Percentiles rank a stretch among this genome's conserved stretches.
Conservation (phyloP, 2,113 vertebrate species). For the Colossoma macropomum region DNA sequence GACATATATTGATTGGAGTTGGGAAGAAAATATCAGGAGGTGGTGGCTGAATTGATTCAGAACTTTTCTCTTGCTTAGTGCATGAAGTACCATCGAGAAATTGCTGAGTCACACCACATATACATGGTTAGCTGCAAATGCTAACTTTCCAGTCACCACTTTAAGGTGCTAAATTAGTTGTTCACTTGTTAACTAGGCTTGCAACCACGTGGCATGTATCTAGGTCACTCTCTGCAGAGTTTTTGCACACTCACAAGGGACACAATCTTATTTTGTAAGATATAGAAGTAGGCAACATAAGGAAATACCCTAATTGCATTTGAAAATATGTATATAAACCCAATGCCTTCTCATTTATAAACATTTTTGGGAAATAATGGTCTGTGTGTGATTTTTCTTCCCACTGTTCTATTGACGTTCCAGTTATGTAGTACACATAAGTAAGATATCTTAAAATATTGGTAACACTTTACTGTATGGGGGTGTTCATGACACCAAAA, state of each 20-base stretch:
- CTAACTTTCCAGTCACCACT: neutral
- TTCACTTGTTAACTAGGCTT: neutral
- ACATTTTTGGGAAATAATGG: slow-evolving; percentile 21
- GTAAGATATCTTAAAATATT: neutral
- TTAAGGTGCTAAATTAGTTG: neutral
- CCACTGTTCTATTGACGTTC: neutral
- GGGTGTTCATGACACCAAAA: no score
- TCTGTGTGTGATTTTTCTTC: neutral
- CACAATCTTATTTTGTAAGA: slow-evolving; percentile 35
- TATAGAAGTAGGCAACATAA: slow-evolving; percentile 18
- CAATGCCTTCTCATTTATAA: slow-evolving; percentile 53
- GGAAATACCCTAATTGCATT: slow-evolving; percentile 20
- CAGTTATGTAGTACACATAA: neutral
- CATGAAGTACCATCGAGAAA: neutral
- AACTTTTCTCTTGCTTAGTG: neutral
- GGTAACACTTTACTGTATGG: no score
- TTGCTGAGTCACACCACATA: neutral
- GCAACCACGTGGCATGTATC: neutral
- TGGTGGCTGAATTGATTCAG: neutral
- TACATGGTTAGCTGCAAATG: neutral
- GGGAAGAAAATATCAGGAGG: neutral
- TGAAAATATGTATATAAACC: slow-evolving; percentile 41
- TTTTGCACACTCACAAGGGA: slow-evolving; percentile 38
- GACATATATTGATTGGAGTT: neutral
- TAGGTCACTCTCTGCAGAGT: slow-evolving; percentile 3